Conservation (phyloP, 2,888 invertebrate species). For the Lutraria lutraria region DNA sequence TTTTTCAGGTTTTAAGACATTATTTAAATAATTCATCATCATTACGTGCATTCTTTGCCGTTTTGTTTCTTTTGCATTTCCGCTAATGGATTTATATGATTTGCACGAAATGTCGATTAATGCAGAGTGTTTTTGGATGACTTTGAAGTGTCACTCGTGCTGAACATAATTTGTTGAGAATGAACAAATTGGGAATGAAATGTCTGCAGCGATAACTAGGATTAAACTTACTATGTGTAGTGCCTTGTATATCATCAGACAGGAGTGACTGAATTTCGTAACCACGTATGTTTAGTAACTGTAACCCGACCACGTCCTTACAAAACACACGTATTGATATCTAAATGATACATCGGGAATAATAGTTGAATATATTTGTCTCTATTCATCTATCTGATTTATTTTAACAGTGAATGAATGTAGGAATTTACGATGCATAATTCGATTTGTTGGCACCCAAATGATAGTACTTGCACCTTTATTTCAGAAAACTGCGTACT, state of each 20-base stretch:
- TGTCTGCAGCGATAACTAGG: too few species aligned
- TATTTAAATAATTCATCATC: background rate
- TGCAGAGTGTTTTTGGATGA: background rate
- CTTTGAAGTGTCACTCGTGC: too few species aligned
- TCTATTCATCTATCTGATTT: background rate
- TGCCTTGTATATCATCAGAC: too few species aligned
- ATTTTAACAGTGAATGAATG: conserved; percentile 7
- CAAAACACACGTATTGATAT: too few species aligned
- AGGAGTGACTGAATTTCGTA: too few species aligned
- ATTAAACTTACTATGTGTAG: too few species aligned
- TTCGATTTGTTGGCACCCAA: conserved; percentile 12
- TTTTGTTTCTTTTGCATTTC: background rate
- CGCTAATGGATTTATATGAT: background rate
- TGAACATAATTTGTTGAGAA: too few species aligned
- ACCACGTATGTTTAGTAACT: too few species aligned
- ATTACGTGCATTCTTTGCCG: background rate
- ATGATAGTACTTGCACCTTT: background rate
- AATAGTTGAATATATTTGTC: background rate
- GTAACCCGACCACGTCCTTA: too few species aligned
- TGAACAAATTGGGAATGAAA: too few species aligned
- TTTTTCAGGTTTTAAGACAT: background rate
- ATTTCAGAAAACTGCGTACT: background rate
- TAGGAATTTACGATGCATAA: conserved; percentile 2
- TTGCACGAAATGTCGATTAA: background rate
- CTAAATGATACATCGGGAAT: background rate